A percentile compares a stretch with the other conserved stretches of the same genome.
These are phyloP conservation scores for Onychostoma macrolepis DNA, from an alignment of 2,113 vertebrate genomes.

Conservation along the genomic window DNA sequence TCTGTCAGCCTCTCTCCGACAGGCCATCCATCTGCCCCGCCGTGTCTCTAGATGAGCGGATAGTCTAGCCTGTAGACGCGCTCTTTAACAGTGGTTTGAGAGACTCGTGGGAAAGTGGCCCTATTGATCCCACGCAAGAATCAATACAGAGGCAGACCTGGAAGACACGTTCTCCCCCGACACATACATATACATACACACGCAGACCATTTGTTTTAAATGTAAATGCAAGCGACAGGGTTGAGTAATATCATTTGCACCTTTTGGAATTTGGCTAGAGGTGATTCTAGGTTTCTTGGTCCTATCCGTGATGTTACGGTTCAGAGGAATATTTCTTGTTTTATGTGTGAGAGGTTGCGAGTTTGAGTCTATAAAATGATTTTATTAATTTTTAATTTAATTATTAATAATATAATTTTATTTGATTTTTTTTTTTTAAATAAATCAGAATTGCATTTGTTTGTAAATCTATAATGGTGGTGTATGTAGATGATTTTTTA, in stretches of 20 bases:
- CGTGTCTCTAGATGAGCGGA: constrained; percentile 17
- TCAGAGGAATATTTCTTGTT: neutral
- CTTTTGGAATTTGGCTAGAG: neutral
- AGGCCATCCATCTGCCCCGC: constrained; percentile 30
- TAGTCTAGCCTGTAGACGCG: neutral
- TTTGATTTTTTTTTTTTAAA: neutral
- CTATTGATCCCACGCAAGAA: constrained; percentile 58
- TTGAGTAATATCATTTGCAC: neutral
- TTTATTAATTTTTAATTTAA: neutral
- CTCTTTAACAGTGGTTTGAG: constrained; percentile 26
- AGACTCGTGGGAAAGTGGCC: constrained; percentile 21
- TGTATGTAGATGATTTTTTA: neutral
- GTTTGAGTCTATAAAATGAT: neutral
- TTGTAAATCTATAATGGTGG: neutral
- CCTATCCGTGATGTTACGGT: neutral
- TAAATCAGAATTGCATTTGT: neutral
- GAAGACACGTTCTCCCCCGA: neutral
- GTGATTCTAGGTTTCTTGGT: neutral
- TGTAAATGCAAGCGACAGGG: neutral
- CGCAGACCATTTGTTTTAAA: neutral
- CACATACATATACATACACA: neutral
- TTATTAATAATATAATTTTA: neutral
- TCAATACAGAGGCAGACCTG: constrained; percentile 35
- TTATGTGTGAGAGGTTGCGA: neutral
- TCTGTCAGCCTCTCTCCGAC: constrained; percentile 36